Percentiles rank a stretch among this genome's conserved stretches.
These are phyloP conservation scores for Sminthopsis crassicaudata DNA, from an alignment of 2,113 vertebrate species.

Conservation along the genomic window DNA sequence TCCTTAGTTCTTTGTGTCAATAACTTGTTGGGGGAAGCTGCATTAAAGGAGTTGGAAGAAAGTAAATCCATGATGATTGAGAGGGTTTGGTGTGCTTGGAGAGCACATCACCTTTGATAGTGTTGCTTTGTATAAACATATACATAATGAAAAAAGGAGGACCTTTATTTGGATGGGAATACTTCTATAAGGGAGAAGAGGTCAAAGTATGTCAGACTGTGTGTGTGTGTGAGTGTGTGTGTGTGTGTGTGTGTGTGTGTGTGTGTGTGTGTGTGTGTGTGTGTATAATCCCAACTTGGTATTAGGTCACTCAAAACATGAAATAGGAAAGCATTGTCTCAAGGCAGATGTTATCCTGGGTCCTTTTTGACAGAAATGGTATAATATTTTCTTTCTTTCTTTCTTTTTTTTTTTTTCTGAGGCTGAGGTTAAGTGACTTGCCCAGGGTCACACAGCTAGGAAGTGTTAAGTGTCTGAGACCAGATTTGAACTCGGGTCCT, in stretches of 20 bases:
- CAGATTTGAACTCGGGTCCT: no score
- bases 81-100: background rate
- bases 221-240: background rate
- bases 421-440: no score
- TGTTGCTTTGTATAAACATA: background rate
- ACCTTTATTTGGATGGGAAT: background rate
- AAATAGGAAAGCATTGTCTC: background rate
- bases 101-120: background rate
- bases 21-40: rapidly evolving
- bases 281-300: background rate
- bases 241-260: no score
- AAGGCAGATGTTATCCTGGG: background rate
- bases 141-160: background rate
- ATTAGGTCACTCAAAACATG: background rate
- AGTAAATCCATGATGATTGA: background rate
- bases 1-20: background rate
- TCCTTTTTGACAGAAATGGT: background rate
- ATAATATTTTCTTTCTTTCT: no score
- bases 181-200: background rate
- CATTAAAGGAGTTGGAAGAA: background rate
- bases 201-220: background rate
- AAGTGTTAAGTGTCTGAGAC: no score
- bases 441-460: no score
- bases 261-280: background rate
- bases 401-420: no score